phyloP scores from a whole-genome alignment of 2,888 invertebrate species.

The Dioctria rufipes region DNA sequence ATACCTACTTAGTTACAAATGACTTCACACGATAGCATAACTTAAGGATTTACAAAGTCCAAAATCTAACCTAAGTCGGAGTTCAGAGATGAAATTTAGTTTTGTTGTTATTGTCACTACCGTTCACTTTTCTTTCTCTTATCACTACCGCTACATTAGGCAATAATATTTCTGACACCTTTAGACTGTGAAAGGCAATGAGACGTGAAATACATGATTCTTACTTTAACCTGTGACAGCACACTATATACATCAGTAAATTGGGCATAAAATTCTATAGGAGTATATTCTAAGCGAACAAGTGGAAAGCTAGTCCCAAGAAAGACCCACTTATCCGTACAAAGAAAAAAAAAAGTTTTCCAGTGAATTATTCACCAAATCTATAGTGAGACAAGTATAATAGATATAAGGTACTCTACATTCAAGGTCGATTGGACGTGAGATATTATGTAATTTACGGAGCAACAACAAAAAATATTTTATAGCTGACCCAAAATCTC shows the following conservation, averaged over 20 bases:
- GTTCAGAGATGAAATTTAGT: no score
- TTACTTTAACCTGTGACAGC: constrained; percentile 24
- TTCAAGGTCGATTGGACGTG: constrained; percentile 38
- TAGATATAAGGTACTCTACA: neutral
- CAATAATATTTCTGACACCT: constrained; percentile 42
- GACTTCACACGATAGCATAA: no score
- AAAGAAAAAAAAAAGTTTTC: constrained; percentile 1
- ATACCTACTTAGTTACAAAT: no score
- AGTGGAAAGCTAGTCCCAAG: neutral
- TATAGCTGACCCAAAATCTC: neutral
- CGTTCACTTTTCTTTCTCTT: neutral
- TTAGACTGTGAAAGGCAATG: constrained; percentile 38
- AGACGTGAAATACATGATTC: constrained; percentile 42
- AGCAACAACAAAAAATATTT: neutral
- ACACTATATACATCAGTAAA: constrained; percentile 17
- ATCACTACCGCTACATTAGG: constrained; percentile 39
- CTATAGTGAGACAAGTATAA: neutral
- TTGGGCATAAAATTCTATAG: constrained; percentile 35
- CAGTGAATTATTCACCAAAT: constrained; percentile 28
- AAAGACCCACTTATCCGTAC: no score
- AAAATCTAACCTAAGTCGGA: no score
- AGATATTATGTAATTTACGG: constrained; percentile 32
- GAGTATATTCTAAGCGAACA: constrained; percentile 1
- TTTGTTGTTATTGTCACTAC: neutral
- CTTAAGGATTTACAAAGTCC: no score